Evolutionary conservation across 2,797 vertebrate genomes (phyloP).

Genomic region (Sciurus carolinensis): DNA sequence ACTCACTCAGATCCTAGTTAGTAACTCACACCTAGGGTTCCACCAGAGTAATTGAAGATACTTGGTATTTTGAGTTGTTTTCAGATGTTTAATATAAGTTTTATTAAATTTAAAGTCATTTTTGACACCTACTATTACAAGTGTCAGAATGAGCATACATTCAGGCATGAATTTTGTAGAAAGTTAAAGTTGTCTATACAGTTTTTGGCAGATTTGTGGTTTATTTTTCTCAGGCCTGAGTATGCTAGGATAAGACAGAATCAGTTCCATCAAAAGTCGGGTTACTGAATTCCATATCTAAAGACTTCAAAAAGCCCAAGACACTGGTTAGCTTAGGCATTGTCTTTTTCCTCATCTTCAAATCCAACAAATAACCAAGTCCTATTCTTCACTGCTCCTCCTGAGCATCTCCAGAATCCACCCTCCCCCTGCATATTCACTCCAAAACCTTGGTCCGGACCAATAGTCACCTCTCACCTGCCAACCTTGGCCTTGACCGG

Average conservation of each 20-base stretch:
- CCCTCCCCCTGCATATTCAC: too few species aligned
- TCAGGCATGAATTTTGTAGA: not conserved
- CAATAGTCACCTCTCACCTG: not conserved
- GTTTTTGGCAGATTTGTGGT: not conserved
- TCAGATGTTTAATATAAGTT: not conserved
- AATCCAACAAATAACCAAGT: not conserved
- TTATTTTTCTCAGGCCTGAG: not conserved
- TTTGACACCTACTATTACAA: slow-evolving; percentile 18
- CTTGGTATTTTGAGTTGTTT: not conserved
- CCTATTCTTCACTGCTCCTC: not conserved
- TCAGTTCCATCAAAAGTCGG: not conserved
- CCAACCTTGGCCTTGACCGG: not conserved
- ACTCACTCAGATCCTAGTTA: not conserved
- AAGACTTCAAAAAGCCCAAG: not conserved
- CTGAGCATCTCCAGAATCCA: not conserved
- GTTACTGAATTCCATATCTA: not conserved
- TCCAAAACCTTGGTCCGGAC: not conserved
- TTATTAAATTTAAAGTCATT: slow-evolving; percentile 50
- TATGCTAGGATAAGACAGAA: not conserved
- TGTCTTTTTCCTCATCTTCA: not conserved
- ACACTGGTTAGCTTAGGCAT: not conserved
- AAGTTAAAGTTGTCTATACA: not conserved
- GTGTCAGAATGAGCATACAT: not conserved
- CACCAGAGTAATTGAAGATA: slow-evolving; percentile 17
- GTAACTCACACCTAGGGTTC: not conserved